Evolutionary conservation across 2,113 vertebrate genomes (phyloP), one percentile per base, ranked within the genome.

Genomic region (Polypterus senegalus): DNA sequence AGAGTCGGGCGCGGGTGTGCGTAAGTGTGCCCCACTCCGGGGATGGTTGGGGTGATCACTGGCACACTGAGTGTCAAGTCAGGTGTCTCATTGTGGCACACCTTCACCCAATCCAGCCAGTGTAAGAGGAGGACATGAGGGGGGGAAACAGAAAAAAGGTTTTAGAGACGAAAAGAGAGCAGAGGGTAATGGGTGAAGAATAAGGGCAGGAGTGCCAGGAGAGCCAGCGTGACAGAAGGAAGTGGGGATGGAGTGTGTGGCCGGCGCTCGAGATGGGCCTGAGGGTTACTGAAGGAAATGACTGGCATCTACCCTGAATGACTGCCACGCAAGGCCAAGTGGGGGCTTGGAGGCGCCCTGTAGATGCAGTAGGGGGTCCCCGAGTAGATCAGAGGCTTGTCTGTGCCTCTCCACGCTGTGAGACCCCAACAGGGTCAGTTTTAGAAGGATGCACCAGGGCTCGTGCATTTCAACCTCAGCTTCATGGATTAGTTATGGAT

Each of bases 21-120:
- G 46, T 6, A 45, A 44, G 47, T 63, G 5, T 73, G 67, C 79
- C 75, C 11, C 7, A 4, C 52, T 5, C 7, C 54, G 51, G 4
- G 1, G 62, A 9, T 11, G 49, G 53, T 53, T 2, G 47, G 5
- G 7, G 47, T 2, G 5, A 1, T 4, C 3, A 11, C 9, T 53
- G 7, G 46, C 7, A 10, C 9, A 47, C 7, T 45, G 45, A 57
- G 9, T 53, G 56, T 4, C 6, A 48, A 47, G 27, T 45, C 5
- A 27, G 27, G 7, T 11, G 8, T 9, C 46, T n/a, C 4, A 3
- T 4, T 48, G 3, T n/a, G 58, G 27, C 11, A 3, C 8, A 10
- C 2, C 7, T 10, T 9, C 7, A 7, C 5, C 48, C 59, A 47
- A 27, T 7, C 11, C 27, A 27, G 27, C 2, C 27, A 27, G 27